Base-by-base conservation (phyloP, 2,888 invertebrate genomes). In the Drosophila paranaensis region DNA sequence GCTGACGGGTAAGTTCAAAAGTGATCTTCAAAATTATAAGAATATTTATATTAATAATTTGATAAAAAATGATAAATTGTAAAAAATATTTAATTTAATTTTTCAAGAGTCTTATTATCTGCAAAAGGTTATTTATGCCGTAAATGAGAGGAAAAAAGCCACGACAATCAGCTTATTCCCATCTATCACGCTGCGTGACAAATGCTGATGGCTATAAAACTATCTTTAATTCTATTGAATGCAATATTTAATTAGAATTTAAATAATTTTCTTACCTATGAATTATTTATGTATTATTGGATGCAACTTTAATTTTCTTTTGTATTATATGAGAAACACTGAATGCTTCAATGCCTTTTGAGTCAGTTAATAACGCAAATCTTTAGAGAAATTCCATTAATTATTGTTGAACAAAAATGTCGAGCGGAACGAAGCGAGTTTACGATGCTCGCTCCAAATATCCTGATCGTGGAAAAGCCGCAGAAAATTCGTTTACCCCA, bases 391-490 rank as follows among this genome's bases (percentile, higher is more conserved):
- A 35, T 27, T 16, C 20, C 6, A 35, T 35, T 39, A 33, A 33
- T 40, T 43, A 13, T 55, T 57, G 13, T 54, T 71, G 1, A 63
- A 39, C 9, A 58, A 57, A 63, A 58, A 77, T 79, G 79, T 48
- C 66, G 35, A 33, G 20, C 45, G 61, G 63, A 48, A 74, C 78
- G 0, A 89, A 89, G 61, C 73, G 76, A 16, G 64, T 86, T 27
- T 87, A 89, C 55, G 76, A 82, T 11, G 60, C 90, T 4, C 81
- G 81, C 40, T 61, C 71, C 25, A 65, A 62, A 25, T 91, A 88
- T 60, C 60, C 76, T 6, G 90, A 91, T 75, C 90, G 90, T 6
- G 74, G 77, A 11, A 82, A 80, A 48, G 50, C 58, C 16, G 81
- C 77, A 40, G 81, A 79, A 25, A 82, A 79, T 30, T 60, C 72